Evolutionary conservation across 2,113 vertebrate species (phyloP).

Genomic region (Probosciger aterrimus): DNA sequence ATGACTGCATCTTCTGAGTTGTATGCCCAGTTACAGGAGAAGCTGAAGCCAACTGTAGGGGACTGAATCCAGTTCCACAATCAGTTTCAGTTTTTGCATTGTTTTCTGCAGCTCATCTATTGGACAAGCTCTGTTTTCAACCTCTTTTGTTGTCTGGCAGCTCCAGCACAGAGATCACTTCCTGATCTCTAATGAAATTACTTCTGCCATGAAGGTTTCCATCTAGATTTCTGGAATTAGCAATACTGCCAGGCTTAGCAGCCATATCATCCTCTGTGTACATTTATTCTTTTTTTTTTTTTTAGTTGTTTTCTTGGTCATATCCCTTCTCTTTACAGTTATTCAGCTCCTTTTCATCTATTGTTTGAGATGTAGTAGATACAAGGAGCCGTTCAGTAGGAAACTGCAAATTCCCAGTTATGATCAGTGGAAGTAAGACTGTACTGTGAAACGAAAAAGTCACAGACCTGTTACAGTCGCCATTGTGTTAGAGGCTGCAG

Average conservation of each 20-base stretch:
- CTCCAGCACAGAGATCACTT: not conserved
- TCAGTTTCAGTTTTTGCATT: not conserved
- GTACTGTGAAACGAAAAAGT: slow-evolving; percentile 44
- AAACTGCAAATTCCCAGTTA: not conserved
- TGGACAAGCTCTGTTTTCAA: not conserved
- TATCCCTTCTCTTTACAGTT: not conserved
- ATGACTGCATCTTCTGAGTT: not conserved
- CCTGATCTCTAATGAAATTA: not conserved
- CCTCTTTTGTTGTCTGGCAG: not conserved
- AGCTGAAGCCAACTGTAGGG: not conserved
- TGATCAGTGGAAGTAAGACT: not conserved
- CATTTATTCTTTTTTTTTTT: not conserved
- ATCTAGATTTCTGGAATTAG: not conserved
- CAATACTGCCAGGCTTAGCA: not conserved
- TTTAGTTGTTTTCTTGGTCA: not conserved
- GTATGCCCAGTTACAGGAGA: not conserved
- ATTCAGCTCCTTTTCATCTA: not conserved
- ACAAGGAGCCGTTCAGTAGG: not conserved
- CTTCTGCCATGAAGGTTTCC: not conserved
- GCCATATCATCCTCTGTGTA: not conserved
- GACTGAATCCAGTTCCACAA: not conserved
- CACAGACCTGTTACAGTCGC: slow-evolving; percentile 10
- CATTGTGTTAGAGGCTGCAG: not conserved
- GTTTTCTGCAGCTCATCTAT: not conserved
- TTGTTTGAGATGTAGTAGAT: not conserved